phyloP scores from a whole-genome alignment of 2,888 invertebrate species.

The Lasioglossum lativentre region DNA sequence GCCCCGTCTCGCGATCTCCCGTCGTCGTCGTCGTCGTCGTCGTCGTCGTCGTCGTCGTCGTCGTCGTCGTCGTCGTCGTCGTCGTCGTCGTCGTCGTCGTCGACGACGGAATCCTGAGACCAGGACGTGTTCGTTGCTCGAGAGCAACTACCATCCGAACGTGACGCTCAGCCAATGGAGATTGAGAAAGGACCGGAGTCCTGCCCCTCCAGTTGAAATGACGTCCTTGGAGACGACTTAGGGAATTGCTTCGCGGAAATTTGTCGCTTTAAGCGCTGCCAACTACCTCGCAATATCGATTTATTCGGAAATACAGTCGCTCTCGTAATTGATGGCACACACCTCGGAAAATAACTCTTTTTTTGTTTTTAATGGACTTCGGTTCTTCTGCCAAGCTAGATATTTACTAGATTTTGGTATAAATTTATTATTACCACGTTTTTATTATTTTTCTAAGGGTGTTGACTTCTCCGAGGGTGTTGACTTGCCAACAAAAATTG shows the following conservation, averaged over 20 bases:
- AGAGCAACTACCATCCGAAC: not conserved
- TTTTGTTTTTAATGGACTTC: no score
- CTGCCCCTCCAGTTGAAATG: not conserved
- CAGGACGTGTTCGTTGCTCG: not conserved
- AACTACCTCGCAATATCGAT: not conserved
- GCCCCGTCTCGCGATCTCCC: conserved; percentile 1
- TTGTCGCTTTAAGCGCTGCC: not conserved
- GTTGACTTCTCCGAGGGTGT: no score
- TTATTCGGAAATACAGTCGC: not conserved
- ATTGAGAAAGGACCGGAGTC: not conserved
- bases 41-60: conserved; percentile 3
- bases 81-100: no score
- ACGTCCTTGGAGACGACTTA: not conserved
- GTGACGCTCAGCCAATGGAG: not conserved
- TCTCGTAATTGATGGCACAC: no score
- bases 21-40: not conserved
- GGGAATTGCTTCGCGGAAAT: not conserved
- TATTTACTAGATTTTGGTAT: no score
- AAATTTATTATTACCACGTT: no score
- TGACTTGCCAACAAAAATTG: not conserved
- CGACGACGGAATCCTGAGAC: not conserved
- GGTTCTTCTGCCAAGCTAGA: no score
- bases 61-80: not conserved
- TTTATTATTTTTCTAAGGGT: no score
- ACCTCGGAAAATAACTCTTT: no score